Conservation (phyloP, 2,888 invertebrate species). For the Gandaritis pyraliata region DNA sequence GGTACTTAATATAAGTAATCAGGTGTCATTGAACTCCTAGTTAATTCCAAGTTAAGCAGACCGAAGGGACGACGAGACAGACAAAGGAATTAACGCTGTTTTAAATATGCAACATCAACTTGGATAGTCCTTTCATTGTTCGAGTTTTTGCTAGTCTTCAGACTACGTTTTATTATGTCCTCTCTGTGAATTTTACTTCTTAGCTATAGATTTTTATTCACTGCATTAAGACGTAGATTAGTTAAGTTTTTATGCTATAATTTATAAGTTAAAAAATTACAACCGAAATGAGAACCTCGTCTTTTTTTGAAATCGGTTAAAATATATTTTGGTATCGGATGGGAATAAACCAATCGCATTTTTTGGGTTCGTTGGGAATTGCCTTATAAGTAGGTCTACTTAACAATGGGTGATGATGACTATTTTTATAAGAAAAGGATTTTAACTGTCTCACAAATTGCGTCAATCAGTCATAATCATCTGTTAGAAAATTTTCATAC, state of each 20-base stretch:
- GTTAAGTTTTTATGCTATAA: no score
- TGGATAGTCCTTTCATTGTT: slow-evolving; percentile 27
- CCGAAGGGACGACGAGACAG: slow-evolving; percentile 21
- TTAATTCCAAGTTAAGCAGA: slow-evolving; percentile 29
- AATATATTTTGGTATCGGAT: not conserved
- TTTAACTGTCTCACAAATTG: no score
- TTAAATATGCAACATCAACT: slow-evolving; percentile 35
- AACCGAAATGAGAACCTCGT: no score
- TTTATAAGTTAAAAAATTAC: no score
- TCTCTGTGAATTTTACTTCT: not conserved
- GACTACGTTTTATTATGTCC: slow-evolving; percentile 14
- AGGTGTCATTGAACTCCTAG: slow-evolving; percentile 32
- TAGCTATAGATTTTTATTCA: not conserved
- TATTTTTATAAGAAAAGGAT: no score
- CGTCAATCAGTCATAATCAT: no score
- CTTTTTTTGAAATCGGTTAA: no score
- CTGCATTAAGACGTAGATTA: not conserved
- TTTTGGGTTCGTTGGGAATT: not conserved
- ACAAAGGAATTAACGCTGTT: slow-evolving; percentile 34
- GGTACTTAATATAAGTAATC: slow-evolving; percentile 16
- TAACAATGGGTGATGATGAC: no score
- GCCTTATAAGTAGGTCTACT: no score
- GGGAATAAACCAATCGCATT: not conserved
- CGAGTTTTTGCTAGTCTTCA: slow-evolving; percentile 20
- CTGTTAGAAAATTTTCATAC: no score